These are phyloP conservation scores for Ginglymostoma cirratum DNA, from an alignment of 2,113 vertebrate genomes.

Conservation along the genomic window DNA sequence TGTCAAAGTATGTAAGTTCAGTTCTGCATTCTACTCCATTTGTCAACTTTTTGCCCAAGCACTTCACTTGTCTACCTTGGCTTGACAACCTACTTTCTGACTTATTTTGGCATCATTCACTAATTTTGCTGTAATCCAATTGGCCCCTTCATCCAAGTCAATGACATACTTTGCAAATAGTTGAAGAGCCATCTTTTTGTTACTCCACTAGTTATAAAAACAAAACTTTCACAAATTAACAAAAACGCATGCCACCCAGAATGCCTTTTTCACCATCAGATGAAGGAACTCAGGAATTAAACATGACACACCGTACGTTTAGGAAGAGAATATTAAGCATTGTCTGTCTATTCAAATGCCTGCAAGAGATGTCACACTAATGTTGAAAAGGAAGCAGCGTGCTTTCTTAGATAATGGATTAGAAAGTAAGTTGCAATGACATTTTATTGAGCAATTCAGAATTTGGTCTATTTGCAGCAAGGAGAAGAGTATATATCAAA, in stretches of 20 bases:
- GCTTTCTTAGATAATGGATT: background rate
- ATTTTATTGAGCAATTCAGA: background rate
- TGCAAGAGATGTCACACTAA: background rate
- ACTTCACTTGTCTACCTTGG: no score
- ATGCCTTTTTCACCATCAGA: background rate
- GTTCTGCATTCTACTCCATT: no score
- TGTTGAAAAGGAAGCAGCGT: background rate
- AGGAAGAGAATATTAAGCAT: background rate
- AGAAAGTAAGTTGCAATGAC: background rate
- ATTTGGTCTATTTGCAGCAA: background rate
- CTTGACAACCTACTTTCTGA: no score
- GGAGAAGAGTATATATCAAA: background rate
- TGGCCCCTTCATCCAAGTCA: no score
- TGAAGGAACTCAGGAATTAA: background rate
- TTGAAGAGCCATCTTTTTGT: no score
- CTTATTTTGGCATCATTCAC: no score
- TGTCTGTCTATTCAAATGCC: background rate
- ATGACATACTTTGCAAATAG: no score
- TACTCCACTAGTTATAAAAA: no score
- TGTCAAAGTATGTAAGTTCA: no score
- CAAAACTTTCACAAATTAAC: background rate
- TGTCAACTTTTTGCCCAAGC: no score
- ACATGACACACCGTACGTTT: background rate
- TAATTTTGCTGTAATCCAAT: no score
- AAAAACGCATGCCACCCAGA: background rate